phyloP scores from a whole-genome alignment of 2,888 invertebrate species.

The Girardia tigrina region DNA sequence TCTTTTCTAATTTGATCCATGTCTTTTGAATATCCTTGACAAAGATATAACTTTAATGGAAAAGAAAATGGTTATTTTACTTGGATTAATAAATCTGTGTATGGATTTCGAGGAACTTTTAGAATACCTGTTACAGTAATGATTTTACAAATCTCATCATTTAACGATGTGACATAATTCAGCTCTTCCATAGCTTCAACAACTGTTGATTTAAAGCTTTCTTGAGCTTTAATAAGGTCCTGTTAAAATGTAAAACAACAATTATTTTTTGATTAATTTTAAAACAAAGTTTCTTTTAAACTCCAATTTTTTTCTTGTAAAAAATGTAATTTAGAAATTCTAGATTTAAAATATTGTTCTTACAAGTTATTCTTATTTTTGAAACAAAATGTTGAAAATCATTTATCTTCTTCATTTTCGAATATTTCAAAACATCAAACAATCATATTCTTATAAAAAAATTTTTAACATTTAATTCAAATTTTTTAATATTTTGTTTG shows the following conservation, averaged over 20 bases:
- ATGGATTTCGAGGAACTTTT: neutral
- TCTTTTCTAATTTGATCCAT: constrained; percentile 6
- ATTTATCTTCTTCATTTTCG: too few relatives aligned
- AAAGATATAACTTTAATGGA: neutral
- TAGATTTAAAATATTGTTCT: too few relatives aligned
- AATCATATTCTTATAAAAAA: too few relatives aligned
- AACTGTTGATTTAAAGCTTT: constrained; percentile 6
- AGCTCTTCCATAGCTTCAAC: neutral
- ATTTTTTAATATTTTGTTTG: too few relatives aligned
- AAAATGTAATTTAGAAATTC: too few relatives aligned
- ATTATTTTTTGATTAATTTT: neutral
- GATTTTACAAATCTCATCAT: neutral
- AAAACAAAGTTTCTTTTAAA: neutral
- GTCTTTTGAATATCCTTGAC: neutral
- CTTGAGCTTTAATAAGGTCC: constrained; percentile 7
- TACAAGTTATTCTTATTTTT: too few relatives aligned
- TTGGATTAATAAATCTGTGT: neutral
- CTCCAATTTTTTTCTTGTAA: too few relatives aligned
- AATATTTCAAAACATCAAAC: too few relatives aligned
- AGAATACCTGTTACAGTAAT: neutral
- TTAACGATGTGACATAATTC: neutral
- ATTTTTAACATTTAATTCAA: too few relatives aligned
- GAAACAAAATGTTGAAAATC: too few relatives aligned
- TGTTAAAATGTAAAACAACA: too few relatives aligned
- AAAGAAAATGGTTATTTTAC: neutral